Percentiles rank a stretch among this genome's conserved stretches.
Conservation (phyloP, 2,797 vertebrate species). For the Lates japonicus region DNA sequence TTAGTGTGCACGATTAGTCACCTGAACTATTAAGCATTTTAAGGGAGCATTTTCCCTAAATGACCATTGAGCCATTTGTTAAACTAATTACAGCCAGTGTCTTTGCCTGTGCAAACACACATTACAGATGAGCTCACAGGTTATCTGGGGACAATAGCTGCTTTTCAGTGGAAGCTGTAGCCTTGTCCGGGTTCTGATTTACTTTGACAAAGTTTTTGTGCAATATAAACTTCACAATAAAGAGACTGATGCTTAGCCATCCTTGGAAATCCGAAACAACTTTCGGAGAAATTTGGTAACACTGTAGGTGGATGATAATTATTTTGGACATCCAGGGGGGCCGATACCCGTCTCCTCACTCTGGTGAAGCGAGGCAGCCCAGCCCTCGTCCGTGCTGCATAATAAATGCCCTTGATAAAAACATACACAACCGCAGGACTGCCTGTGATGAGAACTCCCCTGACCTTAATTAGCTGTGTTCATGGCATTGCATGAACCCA, state of each 20-base stretch:
- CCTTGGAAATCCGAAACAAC: constrained; percentile 33
- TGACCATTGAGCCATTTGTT: constrained; percentile 71
- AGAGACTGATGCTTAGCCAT: constrained; percentile 22
- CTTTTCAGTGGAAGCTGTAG: constrained; percentile 2
- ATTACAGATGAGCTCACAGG: constrained; percentile 54
- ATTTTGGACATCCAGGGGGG: constrained; percentile 49
- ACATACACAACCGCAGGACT: constrained; percentile 71
- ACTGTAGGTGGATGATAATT: constrained; percentile 55
- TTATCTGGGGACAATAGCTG: constrained; percentile 44
- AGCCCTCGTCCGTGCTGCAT: constrained; percentile 60
- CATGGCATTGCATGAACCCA: constrained; percentile 83
- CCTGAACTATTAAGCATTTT: constrained; percentile 69
- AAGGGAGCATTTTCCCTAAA: constrained; percentile 64
- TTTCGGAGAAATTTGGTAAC: constrained; percentile 54
- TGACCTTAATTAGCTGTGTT: constrained; percentile 85
- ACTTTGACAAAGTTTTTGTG: constrained; percentile 9
- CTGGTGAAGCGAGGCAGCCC: constrained; percentile 53
- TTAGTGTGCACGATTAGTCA: constrained; percentile 27
- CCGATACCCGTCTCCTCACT: constrained; percentile 46
- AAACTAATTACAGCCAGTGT: constrained; percentile 60
- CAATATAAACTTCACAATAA: constrained; percentile 22
- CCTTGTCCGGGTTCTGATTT: constrained; percentile 5
- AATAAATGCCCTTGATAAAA: constrained; percentile 79
- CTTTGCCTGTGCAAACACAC: constrained; percentile 47
- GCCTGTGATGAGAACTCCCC: constrained; percentile 77